A percentile compares a stretch with the other conserved stretches of the same genome.
Conservation (phyloP, 2,113 vertebrate genomes). For the Reinhardtius hippoglossoides region DNA sequence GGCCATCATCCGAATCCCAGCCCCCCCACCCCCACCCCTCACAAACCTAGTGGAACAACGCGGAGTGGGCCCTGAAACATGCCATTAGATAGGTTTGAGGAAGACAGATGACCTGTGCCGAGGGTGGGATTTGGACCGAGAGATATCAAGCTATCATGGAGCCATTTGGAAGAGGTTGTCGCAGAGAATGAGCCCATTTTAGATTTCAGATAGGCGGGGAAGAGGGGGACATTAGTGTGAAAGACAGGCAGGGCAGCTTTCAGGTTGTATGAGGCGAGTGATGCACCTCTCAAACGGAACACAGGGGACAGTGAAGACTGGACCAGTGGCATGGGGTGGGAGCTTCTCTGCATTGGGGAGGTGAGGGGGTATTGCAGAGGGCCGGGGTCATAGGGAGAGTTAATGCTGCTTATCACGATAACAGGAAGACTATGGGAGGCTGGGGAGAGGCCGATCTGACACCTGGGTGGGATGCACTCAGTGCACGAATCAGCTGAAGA, state of each 20-base stretch:
- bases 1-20: conserved; percentile 63
- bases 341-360: neutral
- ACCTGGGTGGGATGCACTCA: conserved; percentile 5
- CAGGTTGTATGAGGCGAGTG: conserved; percentile 15
- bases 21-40: neutral
- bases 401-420: conserved; percentile 72
- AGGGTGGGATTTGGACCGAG: conserved; percentile 25
- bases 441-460: conserved; percentile 58
- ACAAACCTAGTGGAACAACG: conserved; percentile 47
- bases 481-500: neutral
- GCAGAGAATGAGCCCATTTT: conserved; percentile 47
- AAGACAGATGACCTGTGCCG: conserved; percentile 62
- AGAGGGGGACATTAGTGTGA: conserved; percentile 34
- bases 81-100: conserved; percentile 67
- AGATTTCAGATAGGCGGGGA: conserved; percentile 33
- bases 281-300: neutral
- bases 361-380: conserved; percentile 19
- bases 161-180: conserved; percentile 68
- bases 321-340: conserved; percentile 41
- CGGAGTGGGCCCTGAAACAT: conserved; percentile 51
- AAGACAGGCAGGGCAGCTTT: neutral
- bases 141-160: conserved; percentile 66
- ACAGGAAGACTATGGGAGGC: conserved; percentile 50
- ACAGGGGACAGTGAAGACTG: conserved; percentile 48
- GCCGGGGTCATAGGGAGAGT: neutral